Evolutionary conservation across 2,888 invertebrate genomes (phyloP).

Genomic region (Leucoma salicis): DNA sequence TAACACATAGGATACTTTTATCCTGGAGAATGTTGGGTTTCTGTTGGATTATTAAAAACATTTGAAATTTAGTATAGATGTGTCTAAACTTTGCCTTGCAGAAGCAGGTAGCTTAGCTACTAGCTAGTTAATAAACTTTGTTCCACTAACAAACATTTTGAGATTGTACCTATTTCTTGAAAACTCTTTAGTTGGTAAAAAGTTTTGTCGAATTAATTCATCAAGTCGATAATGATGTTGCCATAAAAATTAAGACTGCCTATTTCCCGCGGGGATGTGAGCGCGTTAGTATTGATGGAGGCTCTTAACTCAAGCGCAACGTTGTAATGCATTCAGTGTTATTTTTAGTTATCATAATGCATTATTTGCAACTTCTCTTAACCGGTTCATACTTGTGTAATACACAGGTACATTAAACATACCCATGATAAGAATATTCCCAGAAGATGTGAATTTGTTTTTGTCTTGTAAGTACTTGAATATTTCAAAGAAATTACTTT

Average conservation of each 20-base stretch:
- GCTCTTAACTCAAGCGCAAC: conserved; percentile 6
- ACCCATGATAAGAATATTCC: background rate
- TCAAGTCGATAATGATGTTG: conserved; percentile 24
- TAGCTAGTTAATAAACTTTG: no score
- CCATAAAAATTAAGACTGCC: conserved; percentile 23
- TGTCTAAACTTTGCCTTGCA: no score
- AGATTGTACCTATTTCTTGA: no score
- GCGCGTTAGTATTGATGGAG: conserved; percentile 27
- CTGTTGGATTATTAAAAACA: no score
- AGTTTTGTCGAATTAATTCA: conserved; percentile 24
- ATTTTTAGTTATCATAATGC: conserved; percentile 29
- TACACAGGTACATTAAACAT: background rate
- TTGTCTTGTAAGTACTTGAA: no score
- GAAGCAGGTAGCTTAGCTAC: no score
- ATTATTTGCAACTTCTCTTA: conserved; percentile 24
- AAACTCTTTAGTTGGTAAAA: no score
- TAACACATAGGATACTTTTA: no score
- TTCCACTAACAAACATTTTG: no score
- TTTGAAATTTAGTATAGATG: no score
- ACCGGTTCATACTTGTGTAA: conserved; percentile 15
- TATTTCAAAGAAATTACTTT: no score
- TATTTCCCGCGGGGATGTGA: conserved; percentile 18
- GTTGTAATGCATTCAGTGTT: conserved; percentile 5
- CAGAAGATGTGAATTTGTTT: background rate
- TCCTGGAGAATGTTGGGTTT: no score